Evolutionary conservation across 2,888 invertebrate species (phyloP), one percentile per base, ranked within the genome.

Genomic region (Schizaphis graminum): DNA sequence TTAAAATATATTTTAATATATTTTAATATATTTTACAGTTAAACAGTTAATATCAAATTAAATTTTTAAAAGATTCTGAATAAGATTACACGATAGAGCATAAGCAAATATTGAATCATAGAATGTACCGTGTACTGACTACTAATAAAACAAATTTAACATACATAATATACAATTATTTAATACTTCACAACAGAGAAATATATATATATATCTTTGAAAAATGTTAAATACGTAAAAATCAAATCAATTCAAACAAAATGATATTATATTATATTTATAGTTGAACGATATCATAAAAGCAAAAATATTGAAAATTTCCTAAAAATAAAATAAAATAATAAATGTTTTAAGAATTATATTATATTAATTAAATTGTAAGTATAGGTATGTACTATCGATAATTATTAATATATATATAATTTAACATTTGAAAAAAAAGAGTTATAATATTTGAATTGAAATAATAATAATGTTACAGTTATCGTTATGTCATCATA

Each of bases 381-480:
- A 1, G 0, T 16, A 35, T 0, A 16, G 35, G 13, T 5, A 16
- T 67, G 13, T 5, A 21, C n/a, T 35, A 0, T 35, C 35, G 2
- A 35, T n/a, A 77, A 21, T 35, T 77, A 47, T 35, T 77, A 44
- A 3, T 21, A 35, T 77, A 5, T 21, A 77, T 35, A 77, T 16
- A 35, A 67, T 5, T 35, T 77, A 5, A 35, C 67, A 77, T 35
- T 77, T 77, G 16, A n/a, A 67, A 67, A 67, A 16, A n/a, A 67
- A 67, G 16, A 35, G 5, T n/a, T 35, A n/a, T 67, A n/a, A 67
- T 35, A 67, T n/a, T 67, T 67, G n/a, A 67, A 67, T 67, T 67
- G 7, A 67, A 67, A 67, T n/a, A 67, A n/a, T n/a, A n/a, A n/a
- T 67, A 67, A n/a, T 67, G 16, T 67, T n/a, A 16, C 2, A n/a